Base-by-base conservation (phyloP, 2,888 invertebrate genomes). In the Dicyrtoma fusca region DNA sequence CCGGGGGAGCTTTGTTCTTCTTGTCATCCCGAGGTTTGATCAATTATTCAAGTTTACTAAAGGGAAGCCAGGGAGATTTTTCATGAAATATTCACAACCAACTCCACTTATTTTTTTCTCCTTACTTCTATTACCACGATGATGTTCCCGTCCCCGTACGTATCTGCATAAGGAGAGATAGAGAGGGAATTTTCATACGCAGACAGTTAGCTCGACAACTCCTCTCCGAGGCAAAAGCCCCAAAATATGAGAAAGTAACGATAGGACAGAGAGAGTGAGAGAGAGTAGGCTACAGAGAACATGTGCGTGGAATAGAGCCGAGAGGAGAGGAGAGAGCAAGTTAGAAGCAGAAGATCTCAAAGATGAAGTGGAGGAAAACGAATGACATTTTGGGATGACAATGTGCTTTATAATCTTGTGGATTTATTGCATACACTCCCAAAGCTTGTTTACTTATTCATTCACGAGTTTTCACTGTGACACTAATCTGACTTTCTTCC, bases 381-480 rank as follows among this genome's bases (percentile, higher is more conserved):
- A 47, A 47, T 64, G 64, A 51, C 49, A 51, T 64, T 64, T 64
- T 26, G 23, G 25, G 64, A 45, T 63, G 63, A 63, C 45, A 63
- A 63, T 63, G 63, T 63, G 63, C 47, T 63, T 45, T 45, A 64
- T 45, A 64, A 64, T 64, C 64, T 26, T 13, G 23, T 49, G 49
- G 49, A 64, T 64, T 64, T 64, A 64, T 64, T 49, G 49, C 51
- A 25, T 51, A 64, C 21, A 62, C 17, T 64, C 49, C 14, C 25
- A 25, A 64, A 64, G 45, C 64, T 64, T 64, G 64, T 64, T 64
- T 64, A 64, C 64, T 64, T 64, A 64, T 64, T 64, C 51, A 64
- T 64, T 64, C 64, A 64, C 49, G 45, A 51, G 49, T 25, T 25
- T 21, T 19, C 21, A 63, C 21, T 45, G 64, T 51, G 64, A 64